Percentiles rank a stretch among this genome's conserved stretches.
Conservation (phyloP, 2,888 invertebrate species). For the Pyralis farinalis region DNA sequence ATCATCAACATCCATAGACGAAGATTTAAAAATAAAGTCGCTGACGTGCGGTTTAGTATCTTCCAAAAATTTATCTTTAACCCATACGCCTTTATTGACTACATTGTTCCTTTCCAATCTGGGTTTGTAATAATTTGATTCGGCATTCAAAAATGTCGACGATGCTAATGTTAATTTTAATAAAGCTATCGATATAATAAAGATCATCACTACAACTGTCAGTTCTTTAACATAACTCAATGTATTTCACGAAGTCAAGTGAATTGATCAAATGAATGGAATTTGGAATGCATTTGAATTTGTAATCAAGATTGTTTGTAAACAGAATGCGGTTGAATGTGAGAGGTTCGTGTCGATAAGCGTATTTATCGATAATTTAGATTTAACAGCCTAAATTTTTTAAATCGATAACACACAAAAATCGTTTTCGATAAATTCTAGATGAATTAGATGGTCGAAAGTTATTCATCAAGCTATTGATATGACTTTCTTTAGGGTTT, state of each 20-base stretch:
- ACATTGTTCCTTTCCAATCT: conserved; percentile 53
- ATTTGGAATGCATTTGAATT: conserved; percentile 38
- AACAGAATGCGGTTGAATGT: too few relatives aligned
- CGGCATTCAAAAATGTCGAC: conserved; percentile 28
- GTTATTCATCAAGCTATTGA: too few relatives aligned
- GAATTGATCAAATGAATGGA: conserved; percentile 25
- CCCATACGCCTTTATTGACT: conserved; percentile 59
- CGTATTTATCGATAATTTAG: too few relatives aligned
- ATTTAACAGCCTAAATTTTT: too few relatives aligned
- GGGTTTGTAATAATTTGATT: conserved; percentile 34
- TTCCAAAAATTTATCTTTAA: conserved; percentile 20
- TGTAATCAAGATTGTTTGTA: too few relatives aligned
- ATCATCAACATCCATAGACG: conserved; percentile 49
- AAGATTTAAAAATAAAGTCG: conserved; percentile 49
- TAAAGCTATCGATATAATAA: conserved; percentile 31
- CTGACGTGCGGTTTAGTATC: conserved; percentile 28
- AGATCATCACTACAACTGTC: conserved; percentile 39
- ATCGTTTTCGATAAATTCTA: too few relatives aligned
- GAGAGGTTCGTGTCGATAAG: too few relatives aligned
- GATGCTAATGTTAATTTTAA: conserved; percentile 20
- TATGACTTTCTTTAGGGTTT: too few relatives aligned
- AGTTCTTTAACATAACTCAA: background rate
- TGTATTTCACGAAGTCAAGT: conserved; percentile 9
- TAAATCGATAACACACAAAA: too few relatives aligned
- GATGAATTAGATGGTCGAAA: too few relatives aligned